Base-by-base conservation (phyloP, 2,888 invertebrate genomes). In the Desoria tigrina region DNA sequence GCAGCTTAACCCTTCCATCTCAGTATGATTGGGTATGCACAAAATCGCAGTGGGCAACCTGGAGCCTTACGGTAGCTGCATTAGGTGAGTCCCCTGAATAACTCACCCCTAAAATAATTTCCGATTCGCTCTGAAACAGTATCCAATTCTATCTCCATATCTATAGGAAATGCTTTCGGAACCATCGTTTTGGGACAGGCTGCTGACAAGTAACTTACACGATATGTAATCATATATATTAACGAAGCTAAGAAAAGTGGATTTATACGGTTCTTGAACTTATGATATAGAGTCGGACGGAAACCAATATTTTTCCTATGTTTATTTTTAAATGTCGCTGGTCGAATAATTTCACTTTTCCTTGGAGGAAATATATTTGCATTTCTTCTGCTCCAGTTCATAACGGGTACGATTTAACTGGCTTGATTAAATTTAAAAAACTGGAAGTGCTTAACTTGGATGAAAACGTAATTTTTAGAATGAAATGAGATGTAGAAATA, bases 131-230 rank as follows among this genome's bases (percentile, higher is more conserved):
- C 11, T 14, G 16, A 39, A 11, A 39, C 16, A 14, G 39, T 39
- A 39, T 50, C 18, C 18, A 50, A 11, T n/a, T 18, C 50, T 11
- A 50, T 11, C 73, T n/a, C n/a, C n/a, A n/a, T n/a, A n/a, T n/a
- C n/a, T n/a, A 79, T 83, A 60, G 83, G 84, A 39, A 84, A 85
- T 78, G 82, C 84, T 65, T 73, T 84, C 61, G 85, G 85, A 58
- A 83, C 84, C 39, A 81, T 85, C 75, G 77, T 84, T 66, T 82
- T 85, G 76, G 84, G 85, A 67, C 83, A 84, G 78, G 78, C 84
- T 72, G 84, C 84, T 61, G 86, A 86, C 78, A 81, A 79, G 85
- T 85, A 80, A 81, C 82, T n/a, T n/a, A n/a, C n/a, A n/a, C n/a
- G n/a, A n/a, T n/a, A n/a, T n/a, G n/a, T n/a, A n/a, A n/a, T n/a